Evolutionary conservation across 1,140 invertebrate genomes (phyloP).

Genomic region (Odontomachus brunneus): DNA sequence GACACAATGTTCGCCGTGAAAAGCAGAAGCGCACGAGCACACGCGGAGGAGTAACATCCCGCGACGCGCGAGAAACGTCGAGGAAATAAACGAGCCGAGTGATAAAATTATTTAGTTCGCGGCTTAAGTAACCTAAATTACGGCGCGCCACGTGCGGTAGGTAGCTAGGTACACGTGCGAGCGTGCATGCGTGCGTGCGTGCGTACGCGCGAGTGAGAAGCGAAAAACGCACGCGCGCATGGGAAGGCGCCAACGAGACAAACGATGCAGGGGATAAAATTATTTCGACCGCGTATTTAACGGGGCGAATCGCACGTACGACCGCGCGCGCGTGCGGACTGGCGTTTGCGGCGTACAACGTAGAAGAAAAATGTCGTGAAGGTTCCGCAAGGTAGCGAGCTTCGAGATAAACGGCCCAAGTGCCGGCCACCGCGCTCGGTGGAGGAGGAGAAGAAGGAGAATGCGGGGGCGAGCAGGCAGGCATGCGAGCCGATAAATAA

Average conservation of each 20-base stretch:
- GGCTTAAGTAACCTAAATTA: slow-evolving; percentile 57
- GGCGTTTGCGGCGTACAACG: slow-evolving; percentile 31
- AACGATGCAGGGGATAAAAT: slow-evolving; percentile 67
- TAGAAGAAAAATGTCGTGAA: slow-evolving; percentile 64
- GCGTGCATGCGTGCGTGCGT: background rate
- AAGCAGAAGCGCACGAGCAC: slow-evolving; percentile 22
- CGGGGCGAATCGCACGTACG: slow-evolving; percentile 62
- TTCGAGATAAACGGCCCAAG: slow-evolving; percentile 82
- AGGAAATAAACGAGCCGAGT: slow-evolving; percentile 44
- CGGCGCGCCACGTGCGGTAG: slow-evolving; percentile 28
- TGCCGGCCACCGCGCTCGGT: slow-evolving; percentile 75
- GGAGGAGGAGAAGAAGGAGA: slow-evolving; percentile 36
- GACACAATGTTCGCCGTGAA: slow-evolving; percentile 25
- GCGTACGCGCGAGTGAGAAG: background rate
- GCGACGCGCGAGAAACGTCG: background rate
- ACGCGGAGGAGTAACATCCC: background rate
- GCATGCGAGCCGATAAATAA: slow-evolving; percentile 82
- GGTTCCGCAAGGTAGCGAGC: slow-evolving; percentile 64
- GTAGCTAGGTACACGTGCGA: no score
- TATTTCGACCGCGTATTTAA: slow-evolving; percentile 71
- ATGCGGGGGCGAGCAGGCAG: slow-evolving; percentile 45
- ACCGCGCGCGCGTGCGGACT: background rate
- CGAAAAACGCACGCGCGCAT: slow-evolving; percentile 33
- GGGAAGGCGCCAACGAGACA: slow-evolving; percentile 68
- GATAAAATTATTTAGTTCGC: slow-evolving; percentile 62